These are phyloP conservation scores for Pristiophorus japonicus DNA, from an alignment of 2,113 vertebrate species.

Conservation along the genomic window DNA sequence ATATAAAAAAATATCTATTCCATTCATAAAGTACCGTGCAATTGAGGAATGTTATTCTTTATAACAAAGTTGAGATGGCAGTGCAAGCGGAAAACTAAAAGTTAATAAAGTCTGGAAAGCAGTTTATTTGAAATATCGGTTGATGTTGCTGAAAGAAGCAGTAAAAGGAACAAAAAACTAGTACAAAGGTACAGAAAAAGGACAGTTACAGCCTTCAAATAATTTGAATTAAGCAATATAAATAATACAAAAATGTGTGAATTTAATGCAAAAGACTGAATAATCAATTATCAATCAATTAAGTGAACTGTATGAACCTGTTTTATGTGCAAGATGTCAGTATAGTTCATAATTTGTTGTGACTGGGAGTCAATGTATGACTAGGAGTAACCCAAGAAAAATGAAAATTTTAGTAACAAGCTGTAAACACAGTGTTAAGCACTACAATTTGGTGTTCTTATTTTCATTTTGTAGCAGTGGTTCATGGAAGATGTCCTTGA, in stretches of 20 bases:
- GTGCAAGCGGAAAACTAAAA: not conserved
- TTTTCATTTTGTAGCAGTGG: slow-evolving; percentile 60
- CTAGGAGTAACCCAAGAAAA: not conserved
- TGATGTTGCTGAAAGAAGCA: not conserved
- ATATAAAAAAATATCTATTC: not conserved
- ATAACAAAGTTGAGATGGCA: not conserved
- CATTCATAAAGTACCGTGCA: not conserved
- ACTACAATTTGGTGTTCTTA: not conserved
- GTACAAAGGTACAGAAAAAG: not conserved
- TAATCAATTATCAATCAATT: not conserved
- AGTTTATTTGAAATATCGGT: not conserved
- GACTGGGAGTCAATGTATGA: not conserved
- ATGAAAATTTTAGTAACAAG: not conserved
- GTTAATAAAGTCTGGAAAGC: not conserved
- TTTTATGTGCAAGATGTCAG: not conserved
- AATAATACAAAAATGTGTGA: not conserved
- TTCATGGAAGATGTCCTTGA: slow-evolving; percentile 58
- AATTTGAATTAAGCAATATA: not conserved
- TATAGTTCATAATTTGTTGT: not conserved
- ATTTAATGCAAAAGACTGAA: not conserved
- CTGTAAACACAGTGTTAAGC: not conserved
- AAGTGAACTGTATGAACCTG: not conserved
- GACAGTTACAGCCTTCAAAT: not conserved
- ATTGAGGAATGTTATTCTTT: not conserved
- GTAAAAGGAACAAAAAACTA: not conserved